These are phyloP conservation scores for Nothoprocta perdicaria DNA, from an alignment of 2,113 vertebrate genomes.

Conservation along the genomic window DNA sequence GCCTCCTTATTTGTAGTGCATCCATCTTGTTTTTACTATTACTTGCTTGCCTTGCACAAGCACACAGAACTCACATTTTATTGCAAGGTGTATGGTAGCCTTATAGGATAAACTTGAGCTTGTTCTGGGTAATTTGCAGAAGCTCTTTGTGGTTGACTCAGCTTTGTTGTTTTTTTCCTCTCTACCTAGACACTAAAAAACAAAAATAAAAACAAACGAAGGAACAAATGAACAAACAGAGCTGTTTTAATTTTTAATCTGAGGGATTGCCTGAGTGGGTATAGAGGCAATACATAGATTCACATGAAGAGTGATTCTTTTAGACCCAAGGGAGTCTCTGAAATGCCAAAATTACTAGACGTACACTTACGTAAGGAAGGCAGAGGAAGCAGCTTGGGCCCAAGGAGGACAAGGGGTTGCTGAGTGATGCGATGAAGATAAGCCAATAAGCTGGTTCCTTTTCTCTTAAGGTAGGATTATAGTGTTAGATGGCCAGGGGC, in stretches of 20 bases:
- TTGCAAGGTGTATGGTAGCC: neutral
- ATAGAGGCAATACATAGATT: no score
- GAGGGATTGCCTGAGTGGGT: neutral
- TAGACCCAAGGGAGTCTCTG: neutral
- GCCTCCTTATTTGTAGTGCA: neutral
- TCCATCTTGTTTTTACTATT: neutral
- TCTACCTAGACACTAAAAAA: neutral
- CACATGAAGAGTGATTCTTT: neutral
- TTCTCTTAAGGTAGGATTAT: neutral
- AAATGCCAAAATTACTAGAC: neutral
- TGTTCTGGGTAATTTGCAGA: neutral
- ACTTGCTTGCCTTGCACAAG: neutral
- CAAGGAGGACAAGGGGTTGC: neutral
- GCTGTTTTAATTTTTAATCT: neutral
- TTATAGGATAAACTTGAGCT: neutral
- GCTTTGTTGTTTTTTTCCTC: neutral
- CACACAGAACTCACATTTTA: neutral
- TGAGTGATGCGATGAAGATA: accelerated
- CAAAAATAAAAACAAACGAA: no score
- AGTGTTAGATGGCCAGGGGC: neutral
- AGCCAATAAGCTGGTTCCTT: no score
- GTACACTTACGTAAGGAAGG: neutral
- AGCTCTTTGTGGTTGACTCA: neutral
- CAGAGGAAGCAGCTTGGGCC: neutral
- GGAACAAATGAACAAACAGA: neutral